These are phyloP conservation scores for Corvus moneduloides DNA, from an alignment of 2,113 vertebrate species.

Conservation along the genomic window DNA sequence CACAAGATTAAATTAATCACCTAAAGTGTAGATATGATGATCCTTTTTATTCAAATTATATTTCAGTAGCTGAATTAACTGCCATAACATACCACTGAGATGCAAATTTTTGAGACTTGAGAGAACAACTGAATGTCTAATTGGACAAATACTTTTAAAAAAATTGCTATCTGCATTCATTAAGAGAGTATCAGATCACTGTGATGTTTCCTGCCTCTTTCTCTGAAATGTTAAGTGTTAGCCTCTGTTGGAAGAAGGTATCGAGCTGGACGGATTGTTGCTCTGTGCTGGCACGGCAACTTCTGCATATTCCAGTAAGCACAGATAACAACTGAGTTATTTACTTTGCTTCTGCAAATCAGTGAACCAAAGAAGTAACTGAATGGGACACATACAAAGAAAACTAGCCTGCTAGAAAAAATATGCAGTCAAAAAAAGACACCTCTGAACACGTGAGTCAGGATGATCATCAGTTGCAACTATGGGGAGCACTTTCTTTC, in stretches of 20 bases:
- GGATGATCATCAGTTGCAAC: background rate
- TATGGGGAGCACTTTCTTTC: slow-evolving; percentile 58
- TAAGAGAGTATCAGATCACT: background rate
- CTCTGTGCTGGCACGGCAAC: background rate
- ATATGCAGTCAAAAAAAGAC: background rate
- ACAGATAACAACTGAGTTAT: background rate
- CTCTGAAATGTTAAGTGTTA: background rate
- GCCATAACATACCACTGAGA: background rate
- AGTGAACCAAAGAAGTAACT: background rate
- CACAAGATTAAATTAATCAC: background rate
- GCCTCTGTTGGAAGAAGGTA: background rate
- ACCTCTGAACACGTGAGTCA: slow-evolving; percentile 62
- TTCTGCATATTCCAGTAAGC: background rate
- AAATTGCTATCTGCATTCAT: background rate
- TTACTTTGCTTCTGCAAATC: background rate
- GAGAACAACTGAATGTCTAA: background rate
- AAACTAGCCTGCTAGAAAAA: slow-evolving; percentile 15
- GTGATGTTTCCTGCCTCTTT: background rate
- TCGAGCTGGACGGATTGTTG: background rate
- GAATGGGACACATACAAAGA: background rate
- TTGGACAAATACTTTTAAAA: background rate
- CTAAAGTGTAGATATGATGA: background rate
- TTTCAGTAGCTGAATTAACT: background rate
- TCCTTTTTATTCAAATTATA: background rate
- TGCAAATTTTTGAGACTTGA: background rate